Percentiles rank a stretch among this genome's conserved stretches.
These are phyloP conservation scores for Tenthredo distinguenda DNA, from an alignment of 2,888 invertebrate species.

Conservation along the genomic window DNA sequence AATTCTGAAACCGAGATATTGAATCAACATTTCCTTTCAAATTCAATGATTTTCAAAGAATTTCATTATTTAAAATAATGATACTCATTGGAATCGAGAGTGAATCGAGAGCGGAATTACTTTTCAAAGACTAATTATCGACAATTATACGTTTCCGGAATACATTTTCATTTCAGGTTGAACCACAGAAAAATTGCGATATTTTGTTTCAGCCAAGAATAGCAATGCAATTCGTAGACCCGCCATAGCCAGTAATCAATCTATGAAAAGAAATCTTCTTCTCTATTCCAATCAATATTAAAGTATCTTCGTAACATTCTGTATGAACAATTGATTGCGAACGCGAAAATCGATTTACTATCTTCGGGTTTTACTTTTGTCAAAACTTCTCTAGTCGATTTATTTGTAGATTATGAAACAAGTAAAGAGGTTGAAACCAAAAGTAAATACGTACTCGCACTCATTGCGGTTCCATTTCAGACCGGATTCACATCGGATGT, in stretches of 20 bases:
- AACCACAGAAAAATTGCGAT: too few relatives aligned
- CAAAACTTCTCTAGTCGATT: neutral
- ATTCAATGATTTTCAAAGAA: too few relatives aligned
- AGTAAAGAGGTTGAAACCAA: neutral
- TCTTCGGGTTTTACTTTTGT: neutral
- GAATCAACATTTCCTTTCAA: too few relatives aligned
- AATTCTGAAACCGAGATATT: too few relatives aligned
- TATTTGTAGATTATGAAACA: neutral
- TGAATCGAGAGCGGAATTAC: too few relatives aligned
- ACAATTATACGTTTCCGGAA: too few relatives aligned
- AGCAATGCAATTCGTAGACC: neutral
- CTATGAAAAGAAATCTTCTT: neutral
- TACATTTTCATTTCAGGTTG: too few relatives aligned
- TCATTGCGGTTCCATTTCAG: neutral
- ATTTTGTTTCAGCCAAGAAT: too few relatives aligned
- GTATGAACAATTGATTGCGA: neutral
- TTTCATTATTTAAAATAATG: too few relatives aligned
- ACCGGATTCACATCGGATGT: neutral
- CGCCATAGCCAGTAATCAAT: too few relatives aligned
- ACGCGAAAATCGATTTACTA: neutral
- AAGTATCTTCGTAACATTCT: neutral
- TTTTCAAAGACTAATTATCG: too few relatives aligned
- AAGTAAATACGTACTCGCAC: neutral
- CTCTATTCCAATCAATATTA: neutral
- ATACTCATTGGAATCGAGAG: too few relatives aligned